A percentile compares a stretch with the other conserved stretches of the same genome.
Evolutionary conservation across 2,888 invertebrate species (phyloP).

Genomic region (Aspidiotus rigidus): DNA sequence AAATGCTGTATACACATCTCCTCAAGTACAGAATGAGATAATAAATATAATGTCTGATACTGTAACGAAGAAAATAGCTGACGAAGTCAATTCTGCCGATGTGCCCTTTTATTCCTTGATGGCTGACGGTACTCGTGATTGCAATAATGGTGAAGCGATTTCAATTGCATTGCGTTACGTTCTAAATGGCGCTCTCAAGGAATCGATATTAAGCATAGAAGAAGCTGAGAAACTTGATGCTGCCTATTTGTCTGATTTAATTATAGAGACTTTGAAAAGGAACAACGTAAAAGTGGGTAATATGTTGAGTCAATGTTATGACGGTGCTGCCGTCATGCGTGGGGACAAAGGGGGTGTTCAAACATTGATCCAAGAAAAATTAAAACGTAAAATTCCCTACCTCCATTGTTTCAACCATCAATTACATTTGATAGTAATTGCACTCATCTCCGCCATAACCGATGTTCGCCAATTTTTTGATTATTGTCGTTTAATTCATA

Average conservation of each 20-base stretch:
- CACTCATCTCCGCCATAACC: background rate
- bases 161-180: slow-evolving; percentile 1
- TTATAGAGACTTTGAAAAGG: background rate
- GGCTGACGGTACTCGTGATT: background rate
- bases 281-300: background rate
- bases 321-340: background rate
- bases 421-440: background rate
- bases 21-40: slow-evolving; percentile 1
- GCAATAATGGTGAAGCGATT: background rate
- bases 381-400: background rate
- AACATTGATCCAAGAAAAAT: background rate
- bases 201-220: background rate
- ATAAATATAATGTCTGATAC: background rate
- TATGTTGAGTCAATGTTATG: slow-evolving; percentile 8
- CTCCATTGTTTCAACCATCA: background rate
- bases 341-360: background rate
- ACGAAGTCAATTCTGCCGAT: background rate
- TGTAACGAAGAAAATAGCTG: background rate
- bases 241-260: background rate
- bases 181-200: background rate
- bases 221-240: background rate
- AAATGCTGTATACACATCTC: slow-evolving; percentile 1
- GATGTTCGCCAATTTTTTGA: background rate
- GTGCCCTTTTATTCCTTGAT: slow-evolving; percentile 1
- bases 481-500: background rate